Evolutionary conservation across 2,113 vertebrate genomes (phyloP).

Genomic region (Hydropotes inermis): DNA sequence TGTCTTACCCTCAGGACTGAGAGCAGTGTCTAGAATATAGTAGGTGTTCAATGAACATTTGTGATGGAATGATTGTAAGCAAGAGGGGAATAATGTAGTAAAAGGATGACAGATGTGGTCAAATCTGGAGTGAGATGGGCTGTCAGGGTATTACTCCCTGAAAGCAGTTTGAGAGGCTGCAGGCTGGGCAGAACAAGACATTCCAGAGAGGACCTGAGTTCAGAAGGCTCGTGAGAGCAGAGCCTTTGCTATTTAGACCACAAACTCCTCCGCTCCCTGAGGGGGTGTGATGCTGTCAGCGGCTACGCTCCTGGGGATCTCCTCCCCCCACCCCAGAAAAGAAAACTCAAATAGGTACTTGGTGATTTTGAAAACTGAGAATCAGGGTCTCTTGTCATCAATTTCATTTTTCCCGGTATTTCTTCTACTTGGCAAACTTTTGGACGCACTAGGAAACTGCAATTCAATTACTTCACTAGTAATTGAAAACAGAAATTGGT

Average conservation of each 20-base stretch:
- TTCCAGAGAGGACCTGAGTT: not conserved
- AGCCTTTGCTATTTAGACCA: not conserved
- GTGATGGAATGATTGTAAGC: not conserved
- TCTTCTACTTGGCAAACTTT: conserved; percentile 42
- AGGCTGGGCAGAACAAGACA: not conserved
- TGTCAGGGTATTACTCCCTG: not conserved
- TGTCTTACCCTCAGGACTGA: not conserved
- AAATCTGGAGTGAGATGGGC: not conserved
- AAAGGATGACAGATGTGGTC: not conserved
- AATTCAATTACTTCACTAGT: not conserved
- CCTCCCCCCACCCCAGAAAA: not conserved
- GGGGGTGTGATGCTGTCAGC: not conserved
- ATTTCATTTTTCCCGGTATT: conserved; percentile 39
- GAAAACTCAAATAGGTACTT: not conserved
- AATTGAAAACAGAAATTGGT: conserved; percentile 59
- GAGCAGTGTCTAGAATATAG: not conserved
- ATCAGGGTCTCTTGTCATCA: conserved; percentile 29
- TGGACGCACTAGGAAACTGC: not conserved
- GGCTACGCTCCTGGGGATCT: not conserved
- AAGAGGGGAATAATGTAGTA: not conserved
- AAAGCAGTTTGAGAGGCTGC: not conserved
- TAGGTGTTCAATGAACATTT: not conserved
- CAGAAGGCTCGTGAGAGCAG: not conserved
- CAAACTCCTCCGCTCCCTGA: not conserved
- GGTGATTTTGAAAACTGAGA: conserved; percentile 35